These are phyloP conservation scores for Sitta europaea DNA, from an alignment of 2,113 vertebrate species.

Conservation along the genomic window DNA sequence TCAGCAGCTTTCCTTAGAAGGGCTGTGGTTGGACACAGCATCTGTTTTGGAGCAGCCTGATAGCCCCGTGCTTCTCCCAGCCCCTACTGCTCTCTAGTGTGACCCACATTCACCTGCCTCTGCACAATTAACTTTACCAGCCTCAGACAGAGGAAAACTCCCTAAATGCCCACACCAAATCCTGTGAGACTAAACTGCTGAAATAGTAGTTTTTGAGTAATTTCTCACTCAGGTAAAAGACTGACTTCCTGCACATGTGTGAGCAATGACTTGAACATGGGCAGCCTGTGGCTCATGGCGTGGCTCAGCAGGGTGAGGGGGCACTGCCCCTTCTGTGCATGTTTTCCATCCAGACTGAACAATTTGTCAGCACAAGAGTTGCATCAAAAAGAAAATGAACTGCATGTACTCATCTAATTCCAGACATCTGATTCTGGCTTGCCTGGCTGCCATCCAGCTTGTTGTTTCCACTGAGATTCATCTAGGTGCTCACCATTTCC, in stretches of 20 bases:
- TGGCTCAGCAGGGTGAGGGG: neutral
- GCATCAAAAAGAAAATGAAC: neutral
- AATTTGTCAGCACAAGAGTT: neutral
- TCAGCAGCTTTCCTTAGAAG: neutral
- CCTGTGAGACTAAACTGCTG: neutral
- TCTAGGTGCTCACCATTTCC: neutral
- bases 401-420: neutral
- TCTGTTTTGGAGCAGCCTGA: neutral
- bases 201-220: neutral
- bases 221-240: neutral
- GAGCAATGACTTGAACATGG: neutral
- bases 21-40: neutral
- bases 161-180: neutral
- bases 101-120: neutral
- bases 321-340: fast-evolving
- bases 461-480: neutral
- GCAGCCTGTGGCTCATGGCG: neutral
- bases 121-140: neutral
- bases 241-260: neutral
- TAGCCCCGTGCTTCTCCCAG: neutral
- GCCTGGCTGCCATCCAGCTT: neutral
- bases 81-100: neutral
- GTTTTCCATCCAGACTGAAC: neutral
- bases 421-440: neutral
- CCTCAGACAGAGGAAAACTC: neutral